A percentile compares a stretch with the other conserved stretches of the same genome.
Conservation (phyloP, 2,888 invertebrate genomes). For the Hypomecis punctinalis region DNA sequence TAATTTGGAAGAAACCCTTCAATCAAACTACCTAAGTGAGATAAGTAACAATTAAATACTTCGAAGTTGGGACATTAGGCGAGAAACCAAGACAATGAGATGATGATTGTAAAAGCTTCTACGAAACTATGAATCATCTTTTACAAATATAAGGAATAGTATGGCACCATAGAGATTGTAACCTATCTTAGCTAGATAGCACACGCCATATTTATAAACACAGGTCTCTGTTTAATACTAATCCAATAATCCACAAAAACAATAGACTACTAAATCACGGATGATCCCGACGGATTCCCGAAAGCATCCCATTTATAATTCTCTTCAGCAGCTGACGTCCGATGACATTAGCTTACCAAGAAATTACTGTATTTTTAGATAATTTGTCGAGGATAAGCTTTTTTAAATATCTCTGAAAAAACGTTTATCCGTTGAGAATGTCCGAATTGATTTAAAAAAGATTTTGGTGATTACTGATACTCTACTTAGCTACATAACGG, state of each 20-base stretch:
- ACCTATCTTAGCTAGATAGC: too few species aligned
- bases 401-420: conserved; percentile 9
- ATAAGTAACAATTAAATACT: too few species aligned
- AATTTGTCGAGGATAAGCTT: conserved; percentile 5
- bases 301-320: conserved; percentile 29
- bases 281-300: conserved; percentile 24
- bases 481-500: too few species aligned
- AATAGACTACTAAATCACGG: conserved; percentile 15
- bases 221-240: not conserved
- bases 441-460: conserved; percentile 1
- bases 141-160: too few species aligned
- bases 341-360: conserved; percentile 33
- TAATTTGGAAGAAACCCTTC: too few species aligned
- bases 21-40: too few species aligned
- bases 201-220: too few species aligned
- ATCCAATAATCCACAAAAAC: conserved; percentile 1
- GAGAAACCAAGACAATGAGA: too few species aligned
- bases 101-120: too few species aligned
- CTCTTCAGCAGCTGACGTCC: conserved; percentile 13
- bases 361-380: conserved; percentile 29
- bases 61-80: too few species aligned
- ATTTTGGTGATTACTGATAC: not conserved
- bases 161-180: too few species aligned
- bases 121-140: too few species aligned
- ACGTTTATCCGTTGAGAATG: conserved; percentile 11